A percentile compares a stretch with the other conserved stretches of the same genome.
Conservation (phyloP, 2,888 invertebrate species). For the Lumbricus terrestris region DNA sequence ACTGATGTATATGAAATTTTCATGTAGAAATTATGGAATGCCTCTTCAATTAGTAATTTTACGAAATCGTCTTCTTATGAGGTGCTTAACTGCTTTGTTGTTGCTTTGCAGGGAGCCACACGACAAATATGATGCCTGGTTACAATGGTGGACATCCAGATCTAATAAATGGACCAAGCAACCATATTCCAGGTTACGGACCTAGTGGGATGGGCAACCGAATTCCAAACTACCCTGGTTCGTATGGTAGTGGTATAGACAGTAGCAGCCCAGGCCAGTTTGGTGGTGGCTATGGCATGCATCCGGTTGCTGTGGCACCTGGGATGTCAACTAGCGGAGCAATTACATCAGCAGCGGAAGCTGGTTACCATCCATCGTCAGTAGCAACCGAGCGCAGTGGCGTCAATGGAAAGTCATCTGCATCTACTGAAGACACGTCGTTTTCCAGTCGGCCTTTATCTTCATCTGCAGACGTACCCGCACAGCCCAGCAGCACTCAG, state of each 20-base stretch:
- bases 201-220: conserved; percentile 11
- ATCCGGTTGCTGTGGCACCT: not conserved
- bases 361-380: not conserved
- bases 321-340: not conserved
- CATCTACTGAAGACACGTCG: not conserved
- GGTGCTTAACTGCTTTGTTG: not conserved
- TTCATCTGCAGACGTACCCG: not conserved
- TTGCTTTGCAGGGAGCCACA: not conserved
- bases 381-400: not conserved
- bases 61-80: not conserved
- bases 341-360: not conserved
- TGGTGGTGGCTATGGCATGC: not conserved
- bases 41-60: not conserved
- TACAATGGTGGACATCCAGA: conserved; percentile 9
- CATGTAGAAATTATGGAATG: not conserved
- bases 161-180: conserved; percentile 6
- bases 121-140: conserved; percentile 5
- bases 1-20: not conserved
- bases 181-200: not conserved
- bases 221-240: not conserved
- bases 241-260: not conserved
- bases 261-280: not conserved
- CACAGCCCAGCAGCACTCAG: not conserved
- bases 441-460: not conserved
- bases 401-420: not conserved